Evolutionary conservation across 2,113 vertebrate genomes (phyloP).

Genomic region (Labeo rohita): DNA sequence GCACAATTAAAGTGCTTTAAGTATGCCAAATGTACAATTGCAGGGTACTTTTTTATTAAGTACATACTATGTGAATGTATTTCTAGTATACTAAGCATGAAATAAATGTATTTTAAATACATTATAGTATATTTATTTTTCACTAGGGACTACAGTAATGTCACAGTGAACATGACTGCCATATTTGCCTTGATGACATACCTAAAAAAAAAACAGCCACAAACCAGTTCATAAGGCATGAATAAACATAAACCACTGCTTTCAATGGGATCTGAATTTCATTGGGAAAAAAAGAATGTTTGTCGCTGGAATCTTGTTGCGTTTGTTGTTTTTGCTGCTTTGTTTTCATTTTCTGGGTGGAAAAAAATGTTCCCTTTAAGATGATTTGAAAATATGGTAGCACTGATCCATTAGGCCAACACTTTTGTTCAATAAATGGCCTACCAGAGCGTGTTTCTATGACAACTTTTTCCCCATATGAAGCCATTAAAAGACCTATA

Average conservation of each 20-base stretch:
- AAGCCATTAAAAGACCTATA: constrained; percentile 25
- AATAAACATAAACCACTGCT: neutral
- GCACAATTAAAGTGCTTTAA: no score
- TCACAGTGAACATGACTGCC: no score
- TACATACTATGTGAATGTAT: no score
- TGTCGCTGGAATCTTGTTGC: neutral
- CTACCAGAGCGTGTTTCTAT: neutral
- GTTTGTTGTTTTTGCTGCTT: neutral
- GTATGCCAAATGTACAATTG: no score
- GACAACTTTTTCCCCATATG: neutral
- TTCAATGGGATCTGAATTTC: neutral
- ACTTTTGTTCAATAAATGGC: constrained; percentile 3
- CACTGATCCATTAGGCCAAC: constrained; percentile 14
- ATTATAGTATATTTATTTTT: no score
- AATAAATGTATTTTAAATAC: no score
- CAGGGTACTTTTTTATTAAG: no score
- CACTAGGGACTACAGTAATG: no score
- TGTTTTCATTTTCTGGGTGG: neutral
- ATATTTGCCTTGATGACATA: no score
- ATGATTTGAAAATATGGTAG: neutral
- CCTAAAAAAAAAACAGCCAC: no score
- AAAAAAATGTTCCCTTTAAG: neutral
- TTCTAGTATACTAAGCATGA: no score
- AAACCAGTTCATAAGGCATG: neutral
- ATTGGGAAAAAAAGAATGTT: no score